Conservation (phyloP, 2,797 vertebrate genomes). For the Sebastes glaucus region DNA sequence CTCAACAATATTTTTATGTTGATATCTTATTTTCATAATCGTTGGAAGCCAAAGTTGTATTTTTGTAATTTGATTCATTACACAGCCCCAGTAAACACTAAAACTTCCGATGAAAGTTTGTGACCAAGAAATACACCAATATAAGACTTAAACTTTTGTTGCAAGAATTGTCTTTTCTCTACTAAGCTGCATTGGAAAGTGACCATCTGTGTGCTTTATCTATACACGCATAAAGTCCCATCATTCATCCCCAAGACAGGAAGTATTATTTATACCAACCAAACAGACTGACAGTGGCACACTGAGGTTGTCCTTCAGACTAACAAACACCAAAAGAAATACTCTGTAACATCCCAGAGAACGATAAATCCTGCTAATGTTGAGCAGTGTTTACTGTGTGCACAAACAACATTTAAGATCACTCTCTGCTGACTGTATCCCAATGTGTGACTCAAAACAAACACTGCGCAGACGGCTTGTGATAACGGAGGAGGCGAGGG, state of each 20-base stretch:
- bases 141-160: not conserved
- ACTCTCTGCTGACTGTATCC: conserved; percentile 10
- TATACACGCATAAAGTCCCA: not conserved
- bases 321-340: conserved; percentile 7
- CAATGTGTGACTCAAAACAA: conserved; percentile 36
- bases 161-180: not conserved
- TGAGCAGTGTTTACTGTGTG: conserved; percentile 2
- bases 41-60: too few relatives aligned
- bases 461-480: conserved; percentile 21
- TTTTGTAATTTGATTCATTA: too few relatives aligned
- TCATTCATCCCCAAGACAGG: not conserved
- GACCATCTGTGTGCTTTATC: not conserved
- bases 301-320: not conserved
- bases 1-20: too few relatives aligned
- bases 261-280: conserved; percentile 6
- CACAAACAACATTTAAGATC: conserved; percentile 24
- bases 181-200: not conserved
- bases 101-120: not conserved
- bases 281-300: conserved; percentile 11
- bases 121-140: not conserved
- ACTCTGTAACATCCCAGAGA: not conserved
- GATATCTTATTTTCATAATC: too few relatives aligned
- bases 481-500: conserved; percentile 12
- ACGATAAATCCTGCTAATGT: not conserved
- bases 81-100: not conserved